Conservation (phyloP, 2,113 vertebrate genomes). For the Phrynocephalus versicolor region DNA sequence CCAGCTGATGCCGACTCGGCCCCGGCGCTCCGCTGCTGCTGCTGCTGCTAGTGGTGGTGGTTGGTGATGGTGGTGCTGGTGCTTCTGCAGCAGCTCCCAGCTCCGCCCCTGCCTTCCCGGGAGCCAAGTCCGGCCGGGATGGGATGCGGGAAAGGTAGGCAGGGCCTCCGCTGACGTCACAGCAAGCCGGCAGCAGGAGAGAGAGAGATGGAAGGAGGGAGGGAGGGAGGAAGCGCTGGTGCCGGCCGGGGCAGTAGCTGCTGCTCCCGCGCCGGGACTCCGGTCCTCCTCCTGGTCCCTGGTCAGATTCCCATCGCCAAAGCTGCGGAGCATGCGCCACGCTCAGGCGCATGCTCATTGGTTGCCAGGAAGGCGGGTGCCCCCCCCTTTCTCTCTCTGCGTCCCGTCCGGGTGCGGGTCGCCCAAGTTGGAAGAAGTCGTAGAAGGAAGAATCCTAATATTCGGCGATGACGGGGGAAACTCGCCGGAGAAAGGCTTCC, state of each 20-base stretch:
- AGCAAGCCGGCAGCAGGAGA: neutral
- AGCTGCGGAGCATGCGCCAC: neutral
- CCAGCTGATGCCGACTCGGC: slow-evolving; percentile 32
- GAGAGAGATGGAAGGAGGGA: no score
- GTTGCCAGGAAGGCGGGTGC: neutral
- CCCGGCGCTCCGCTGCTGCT: no score
- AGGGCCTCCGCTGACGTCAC: neutral
- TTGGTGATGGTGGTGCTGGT: no score
- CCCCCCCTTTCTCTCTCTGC: neutral
- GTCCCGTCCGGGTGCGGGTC: no score
- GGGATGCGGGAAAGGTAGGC: no score
- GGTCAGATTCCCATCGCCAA: neutral
- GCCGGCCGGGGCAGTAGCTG: neutral
- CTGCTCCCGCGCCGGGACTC: no score
- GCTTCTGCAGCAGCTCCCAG: neutral
- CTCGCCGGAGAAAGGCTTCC: no score
- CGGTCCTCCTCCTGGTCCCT: no score
- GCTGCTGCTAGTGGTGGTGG: no score
- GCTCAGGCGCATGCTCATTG: slow-evolving; percentile 3
- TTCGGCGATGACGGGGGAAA: no score
- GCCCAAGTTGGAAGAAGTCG: no score
- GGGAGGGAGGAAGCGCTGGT: neutral
- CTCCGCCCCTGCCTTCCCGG: neutral
- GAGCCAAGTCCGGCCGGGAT: neutral
- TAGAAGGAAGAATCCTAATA: neutral